A percentile compares a stretch with the other conserved stretches of the same genome.
phyloP scores from a whole-genome alignment of 1,140 invertebrate species.

The Dinothrombium tinctorium region DNA sequence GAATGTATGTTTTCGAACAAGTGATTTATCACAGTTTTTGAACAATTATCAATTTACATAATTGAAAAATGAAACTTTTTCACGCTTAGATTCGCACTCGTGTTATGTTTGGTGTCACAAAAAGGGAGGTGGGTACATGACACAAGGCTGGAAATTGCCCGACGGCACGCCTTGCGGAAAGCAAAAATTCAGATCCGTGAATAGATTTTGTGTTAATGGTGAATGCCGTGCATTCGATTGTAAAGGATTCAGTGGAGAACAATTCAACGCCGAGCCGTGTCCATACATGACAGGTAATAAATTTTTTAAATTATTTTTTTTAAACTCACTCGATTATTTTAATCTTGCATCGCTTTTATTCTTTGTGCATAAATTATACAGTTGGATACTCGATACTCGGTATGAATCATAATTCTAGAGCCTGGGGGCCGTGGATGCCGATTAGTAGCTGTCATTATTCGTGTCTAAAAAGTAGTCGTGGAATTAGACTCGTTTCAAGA shows the following conservation, averaged over 20 bases:
- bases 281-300: background rate
- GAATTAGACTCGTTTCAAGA: conserved; percentile 14
- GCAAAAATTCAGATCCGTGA: conserved; percentile 6
- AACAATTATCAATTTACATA: background rate
- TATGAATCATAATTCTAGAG: no score
- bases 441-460: conserved; percentile 13
- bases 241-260: background rate
- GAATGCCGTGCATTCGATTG: conserved; percentile 13
- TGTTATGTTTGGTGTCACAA: conserved; percentile 18
- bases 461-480: conserved; percentile 12
- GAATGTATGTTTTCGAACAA: conserved; percentile 14
- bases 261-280: background rate
- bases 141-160: conserved; percentile 16
- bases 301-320: no score
- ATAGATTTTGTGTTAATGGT: conserved; percentile 15
- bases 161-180: conserved; percentile 16
- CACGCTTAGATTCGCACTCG: conserved; percentile 13
- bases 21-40: background rate
- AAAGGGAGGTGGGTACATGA: conserved; percentile 15
- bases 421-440: conserved; percentile 13
- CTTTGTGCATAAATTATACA: no score
- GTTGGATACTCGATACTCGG: no score
- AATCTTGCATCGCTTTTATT: no score
- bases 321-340: no score
- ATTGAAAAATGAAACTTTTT: background rate